These are phyloP conservation scores for Myotis pilosus DNA, from an alignment of 2,797 vertebrate species.

Conservation along the genomic window DNA sequence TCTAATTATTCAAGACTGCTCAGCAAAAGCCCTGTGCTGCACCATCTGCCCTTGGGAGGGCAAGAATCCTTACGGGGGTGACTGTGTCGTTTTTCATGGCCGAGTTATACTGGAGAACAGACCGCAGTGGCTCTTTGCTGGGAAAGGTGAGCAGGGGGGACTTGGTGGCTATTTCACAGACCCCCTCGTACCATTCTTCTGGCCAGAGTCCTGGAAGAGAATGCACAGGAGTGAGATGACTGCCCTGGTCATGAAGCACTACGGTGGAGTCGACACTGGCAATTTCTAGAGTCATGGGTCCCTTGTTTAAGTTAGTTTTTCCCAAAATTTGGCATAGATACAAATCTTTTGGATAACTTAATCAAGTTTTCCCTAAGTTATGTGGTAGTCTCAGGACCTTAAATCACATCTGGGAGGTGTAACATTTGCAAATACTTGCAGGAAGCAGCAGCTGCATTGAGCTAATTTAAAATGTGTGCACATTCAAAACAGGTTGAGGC, in stretches of 20 bases:
- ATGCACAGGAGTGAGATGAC: neutral
- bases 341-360: neutral
- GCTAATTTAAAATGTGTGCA: neutral
- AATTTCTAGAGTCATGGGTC: neutral
- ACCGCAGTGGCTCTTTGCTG: constrained; percentile 95
- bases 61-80: constrained; percentile 86
- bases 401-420: neutral
- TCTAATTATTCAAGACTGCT: neutral
- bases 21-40: neutral
- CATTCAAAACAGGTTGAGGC: neutral
- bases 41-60: neutral
- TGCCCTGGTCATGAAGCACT: neutral
- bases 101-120: constrained; percentile 97
- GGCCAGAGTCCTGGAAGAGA: constrained; percentile 93
- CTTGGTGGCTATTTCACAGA: constrained; percentile 97
- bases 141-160: constrained; percentile 96
- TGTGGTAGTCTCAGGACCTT: neutral
- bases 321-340: neutral
- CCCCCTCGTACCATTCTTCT: constrained; percentile 97
- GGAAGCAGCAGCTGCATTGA: neutral
- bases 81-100: constrained; percentile 98
- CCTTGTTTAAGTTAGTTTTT: neutral
- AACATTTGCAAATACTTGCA: neutral
- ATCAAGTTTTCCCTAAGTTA: neutral
- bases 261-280: neutral